phyloP scores from a whole-genome alignment of 2,797 vertebrate genomes.

The Cyprinella venusta region DNA sequence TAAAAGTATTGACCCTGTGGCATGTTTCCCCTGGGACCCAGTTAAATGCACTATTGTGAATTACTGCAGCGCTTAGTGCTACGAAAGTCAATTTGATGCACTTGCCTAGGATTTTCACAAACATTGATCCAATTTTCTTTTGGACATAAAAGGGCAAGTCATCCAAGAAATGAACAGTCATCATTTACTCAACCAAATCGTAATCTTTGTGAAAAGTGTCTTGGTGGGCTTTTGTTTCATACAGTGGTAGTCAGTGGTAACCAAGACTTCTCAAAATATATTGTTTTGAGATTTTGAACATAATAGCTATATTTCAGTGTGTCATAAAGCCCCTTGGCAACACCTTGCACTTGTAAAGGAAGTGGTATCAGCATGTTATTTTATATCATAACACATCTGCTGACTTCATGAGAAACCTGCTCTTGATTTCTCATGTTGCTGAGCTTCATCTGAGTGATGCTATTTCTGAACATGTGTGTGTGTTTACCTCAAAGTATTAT shows the following conservation, averaged over 20 bases:
- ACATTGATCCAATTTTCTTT: not conserved
- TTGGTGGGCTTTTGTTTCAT: not conserved
- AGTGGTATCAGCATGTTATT: not conserved
- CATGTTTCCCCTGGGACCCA: constrained; percentile 9
- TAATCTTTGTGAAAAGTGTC: not conserved
- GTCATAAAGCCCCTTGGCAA: not conserved
- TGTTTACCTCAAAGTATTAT: not conserved
- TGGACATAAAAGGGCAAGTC: not conserved
- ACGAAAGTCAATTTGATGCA: not conserved
- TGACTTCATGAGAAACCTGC: constrained; percentile 5
- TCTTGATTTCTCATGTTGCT: not conserved
- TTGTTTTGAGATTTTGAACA: not conserved
- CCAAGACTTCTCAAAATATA: not conserved
- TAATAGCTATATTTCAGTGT: not conserved
- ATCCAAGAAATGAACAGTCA: not conserved
- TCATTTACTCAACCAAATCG: not conserved
- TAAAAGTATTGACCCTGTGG: not conserved
- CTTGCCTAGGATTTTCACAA: not conserved
- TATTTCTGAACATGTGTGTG: not conserved
- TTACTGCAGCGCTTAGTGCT: not conserved
- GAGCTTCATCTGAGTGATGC: not conserved
- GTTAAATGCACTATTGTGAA: constrained; percentile 13
- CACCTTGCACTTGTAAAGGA: not conserved
- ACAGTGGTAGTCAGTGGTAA: not conserved
- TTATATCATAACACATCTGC: not conserved